Evolutionary conservation across 1,140 invertebrate genomes (phyloP).

Genomic region (Caenorhabditis briggsae): DNA sequence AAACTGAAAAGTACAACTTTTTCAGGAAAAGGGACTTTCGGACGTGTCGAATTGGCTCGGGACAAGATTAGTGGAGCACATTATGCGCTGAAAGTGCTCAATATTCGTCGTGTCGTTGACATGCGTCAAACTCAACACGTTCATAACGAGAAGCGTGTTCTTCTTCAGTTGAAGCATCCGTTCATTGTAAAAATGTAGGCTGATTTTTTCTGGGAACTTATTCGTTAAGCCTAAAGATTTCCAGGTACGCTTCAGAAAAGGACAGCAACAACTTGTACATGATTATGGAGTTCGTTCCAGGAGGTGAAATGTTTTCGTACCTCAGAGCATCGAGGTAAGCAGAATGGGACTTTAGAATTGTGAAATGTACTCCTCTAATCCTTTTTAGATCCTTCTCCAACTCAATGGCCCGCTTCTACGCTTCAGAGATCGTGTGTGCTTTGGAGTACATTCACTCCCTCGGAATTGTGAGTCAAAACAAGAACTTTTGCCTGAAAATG

Average conservation of each 20-base stretch:
- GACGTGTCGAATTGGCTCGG: constrained; percentile 72
- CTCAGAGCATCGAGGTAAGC: constrained; percentile 82
- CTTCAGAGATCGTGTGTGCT: constrained; percentile 91
- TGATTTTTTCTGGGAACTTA: background rate
- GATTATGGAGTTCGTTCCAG: constrained; percentile 93
- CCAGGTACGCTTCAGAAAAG: constrained; percentile 89
- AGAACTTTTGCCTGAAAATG: background rate
- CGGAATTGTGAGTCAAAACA: constrained; percentile 82
- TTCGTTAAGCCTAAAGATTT: constrained; percentile 62
- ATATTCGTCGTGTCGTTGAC: constrained; percentile 68
- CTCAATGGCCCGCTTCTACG: constrained; percentile 90
- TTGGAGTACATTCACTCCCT: constrained; percentile 92
- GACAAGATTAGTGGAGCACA: constrained; percentile 72
- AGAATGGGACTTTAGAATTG: background rate
- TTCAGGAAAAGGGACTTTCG: constrained; percentile 76
- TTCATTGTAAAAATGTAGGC: constrained; percentile 76
- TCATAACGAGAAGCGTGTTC: constrained; percentile 74
- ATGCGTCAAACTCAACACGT: constrained; percentile 75
- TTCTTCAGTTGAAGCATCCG: constrained; percentile 71
- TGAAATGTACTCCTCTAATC: background rate
- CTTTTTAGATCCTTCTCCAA: constrained; percentile 88
- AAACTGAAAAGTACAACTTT: constrained; percentile 42
- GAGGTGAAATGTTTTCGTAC: constrained; percentile 95
- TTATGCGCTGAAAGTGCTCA: constrained; percentile 75
- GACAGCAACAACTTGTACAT: constrained; percentile 90